A percentile compares a stretch with the other conserved stretches of the same genome.
These are phyloP conservation scores for Tiaroga cobitis DNA, from an alignment of 2,797 vertebrate genomes.

Conservation along the genomic window DNA sequence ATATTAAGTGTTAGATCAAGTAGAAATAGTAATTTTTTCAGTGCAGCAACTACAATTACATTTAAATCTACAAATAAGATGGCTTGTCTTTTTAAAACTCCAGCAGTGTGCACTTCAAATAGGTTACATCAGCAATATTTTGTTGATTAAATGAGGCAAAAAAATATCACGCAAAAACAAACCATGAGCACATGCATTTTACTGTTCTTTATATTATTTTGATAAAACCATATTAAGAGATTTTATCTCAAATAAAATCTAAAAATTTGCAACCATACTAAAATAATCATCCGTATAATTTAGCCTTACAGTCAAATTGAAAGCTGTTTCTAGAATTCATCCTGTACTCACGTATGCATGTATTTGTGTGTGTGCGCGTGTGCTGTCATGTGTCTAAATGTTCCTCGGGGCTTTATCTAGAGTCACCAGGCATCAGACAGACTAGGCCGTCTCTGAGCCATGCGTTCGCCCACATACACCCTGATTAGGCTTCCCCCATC, in stretches of 20 bases:
- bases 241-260: neutral
- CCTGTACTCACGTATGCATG: conserved; percentile 4
- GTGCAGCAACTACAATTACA: neutral
- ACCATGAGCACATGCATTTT: neutral
- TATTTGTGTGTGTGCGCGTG: conserved; percentile 39
- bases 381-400: conserved; percentile 45
- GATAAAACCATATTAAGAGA: neutral
- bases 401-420: conserved; percentile 58
- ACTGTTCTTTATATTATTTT: neutral
- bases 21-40: neutral
- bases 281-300: neutral
- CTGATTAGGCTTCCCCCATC: conserved; percentile 58
- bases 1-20: neutral
- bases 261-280: neutral
- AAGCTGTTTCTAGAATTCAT: neutral
- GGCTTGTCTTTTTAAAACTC: neutral
- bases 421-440: conserved; percentile 62
- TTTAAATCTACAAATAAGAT: neutral
- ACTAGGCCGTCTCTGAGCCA: conserved; percentile 48
- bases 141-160: neutral
- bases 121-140: conserved; percentile 5
- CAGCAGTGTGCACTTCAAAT: neutral
- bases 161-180: neutral
- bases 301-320: neutral
- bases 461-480: conserved; percentile 54